Evolutionary conservation across 1,140 invertebrate species (phyloP).

Genomic region (Solen grandis): DNA sequence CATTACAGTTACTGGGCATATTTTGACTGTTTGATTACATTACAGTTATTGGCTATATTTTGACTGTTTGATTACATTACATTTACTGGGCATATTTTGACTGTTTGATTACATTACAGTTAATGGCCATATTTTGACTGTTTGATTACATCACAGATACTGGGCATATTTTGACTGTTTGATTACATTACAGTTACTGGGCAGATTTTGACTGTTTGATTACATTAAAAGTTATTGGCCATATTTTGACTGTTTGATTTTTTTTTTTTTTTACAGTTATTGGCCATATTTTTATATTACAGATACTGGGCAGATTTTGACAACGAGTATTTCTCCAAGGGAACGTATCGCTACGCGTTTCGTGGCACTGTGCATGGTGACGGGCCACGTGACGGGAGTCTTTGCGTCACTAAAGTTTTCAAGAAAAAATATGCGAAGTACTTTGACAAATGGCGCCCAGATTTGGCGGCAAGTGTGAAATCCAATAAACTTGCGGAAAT

Average conservation of each 20-base stretch:
- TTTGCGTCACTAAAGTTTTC: slow-evolving; percentile 53
- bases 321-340: slow-evolving; percentile 44
- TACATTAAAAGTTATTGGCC: not conserved
- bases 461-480: slow-evolving; percentile 44
- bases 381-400: slow-evolving; percentile 31
- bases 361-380: slow-evolving; percentile 40
- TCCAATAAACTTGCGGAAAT: slow-evolving; percentile 33
- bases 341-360: slow-evolving; percentile 37
- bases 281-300: not conserved
- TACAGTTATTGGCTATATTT: too few species aligned
- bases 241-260: not conserved
- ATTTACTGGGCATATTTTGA: too few species aligned
- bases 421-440: slow-evolving; percentile 44
- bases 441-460: slow-evolving; percentile 43
- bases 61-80: too few species aligned
- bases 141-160: not conserved
- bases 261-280: not conserved
- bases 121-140: not conserved
- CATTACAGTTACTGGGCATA: not conserved
- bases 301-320: slow-evolving; percentile 54
- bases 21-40: too few species aligned
- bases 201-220: not conserved
- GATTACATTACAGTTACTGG: not conserved
- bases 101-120: not conserved
- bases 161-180: not conserved